These are phyloP conservation scores for Cyprinella venusta DNA, from an alignment of 2,797 vertebrate genomes.

Conservation along the genomic window DNA sequence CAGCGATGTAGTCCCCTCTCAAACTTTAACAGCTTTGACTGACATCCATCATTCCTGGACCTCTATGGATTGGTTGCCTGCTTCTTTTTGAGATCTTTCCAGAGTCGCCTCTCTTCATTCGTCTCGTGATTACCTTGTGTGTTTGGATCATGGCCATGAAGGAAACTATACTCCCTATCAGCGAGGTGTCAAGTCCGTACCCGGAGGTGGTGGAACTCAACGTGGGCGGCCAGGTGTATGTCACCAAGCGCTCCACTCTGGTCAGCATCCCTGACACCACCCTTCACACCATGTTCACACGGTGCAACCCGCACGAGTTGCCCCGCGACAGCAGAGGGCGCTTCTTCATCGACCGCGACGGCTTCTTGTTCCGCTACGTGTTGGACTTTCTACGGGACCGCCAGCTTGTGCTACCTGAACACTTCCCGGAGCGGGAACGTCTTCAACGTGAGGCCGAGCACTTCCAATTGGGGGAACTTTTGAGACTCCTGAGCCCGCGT, in stretches of 20 bases:
- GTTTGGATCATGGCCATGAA: constrained; percentile 82
- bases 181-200: constrained; percentile 83
- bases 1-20: constrained; percentile 62
- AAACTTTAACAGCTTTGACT: constrained; percentile 58
- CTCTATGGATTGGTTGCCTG: constrained; percentile 53
- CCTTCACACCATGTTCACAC: constrained; percentile 83
- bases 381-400: constrained; percentile 88
- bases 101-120: constrained; percentile 4
- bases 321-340: constrained; percentile 86
- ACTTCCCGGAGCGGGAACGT: constrained; percentile 89
- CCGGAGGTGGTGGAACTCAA: constrained; percentile 90
- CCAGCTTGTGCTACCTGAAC: constrained; percentile 86
- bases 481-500: constrained; percentile 78
- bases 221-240: constrained; percentile 89
- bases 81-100: constrained; percentile 43
- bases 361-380: constrained; percentile 90
- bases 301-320: constrained; percentile 77
- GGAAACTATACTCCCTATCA: constrained; percentile 87
- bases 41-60: constrained; percentile 43
- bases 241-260: constrained; percentile 86
- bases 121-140: constrained; percentile 2
- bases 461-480: constrained; percentile 78
- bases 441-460: constrained; percentile 86
- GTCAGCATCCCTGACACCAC: constrained; percentile 87
- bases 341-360: constrained; percentile 90